Evolutionary conservation across 1,140 invertebrate species (phyloP), one percentile per base, ranked within the genome.

Genomic region (Drosophila quadrilineata): DNA sequence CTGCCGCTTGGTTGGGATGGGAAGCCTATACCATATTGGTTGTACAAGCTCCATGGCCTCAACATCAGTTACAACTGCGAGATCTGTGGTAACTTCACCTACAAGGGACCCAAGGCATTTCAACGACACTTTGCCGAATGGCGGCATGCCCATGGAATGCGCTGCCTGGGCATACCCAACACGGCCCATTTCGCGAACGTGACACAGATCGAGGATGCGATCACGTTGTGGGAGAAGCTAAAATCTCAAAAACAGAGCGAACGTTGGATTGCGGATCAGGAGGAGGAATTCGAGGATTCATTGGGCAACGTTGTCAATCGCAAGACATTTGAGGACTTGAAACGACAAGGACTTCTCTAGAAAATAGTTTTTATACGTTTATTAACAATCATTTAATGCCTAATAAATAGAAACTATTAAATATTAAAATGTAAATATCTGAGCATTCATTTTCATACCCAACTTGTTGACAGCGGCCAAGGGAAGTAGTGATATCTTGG

Each of bases 151-250:
- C 98, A 99, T 91, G 98, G 98, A 10, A 99, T 99, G 98, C 91
- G 98, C 3, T 99, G 99, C 91, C 92, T 99, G 1, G 98, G 98
- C 4, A 99, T 99, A 79, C 98, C 98, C 0, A 99, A 99, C 90
- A 99, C 99, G 0, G 98, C 99, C 6, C 99, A 99, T 92, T 99
- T 99, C 92, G 98, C 99, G 5, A 99, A 99, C 91, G 98, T 99
- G 3, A 99, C 98, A 4, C 96, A 98, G 76, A 99, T 99, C 87
- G 98, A 99, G 90, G 99, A 99, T 91, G 99, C 99, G 3, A 91
- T 99, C 33, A 95, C 96, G 40, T 91, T 99, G 35, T 99, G 98
- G 98, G 96, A 98, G 80, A 99, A 99, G 91, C 91, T 99, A 1
- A 99, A 99, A 90, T 93, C 94, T 6, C 96, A 97, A 79, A 99